A percentile compares a stretch with the other conserved stretches of the same genome.
Conservation (phyloP, 2,888 invertebrate genomes). For the Mylabris sibirica region DNA sequence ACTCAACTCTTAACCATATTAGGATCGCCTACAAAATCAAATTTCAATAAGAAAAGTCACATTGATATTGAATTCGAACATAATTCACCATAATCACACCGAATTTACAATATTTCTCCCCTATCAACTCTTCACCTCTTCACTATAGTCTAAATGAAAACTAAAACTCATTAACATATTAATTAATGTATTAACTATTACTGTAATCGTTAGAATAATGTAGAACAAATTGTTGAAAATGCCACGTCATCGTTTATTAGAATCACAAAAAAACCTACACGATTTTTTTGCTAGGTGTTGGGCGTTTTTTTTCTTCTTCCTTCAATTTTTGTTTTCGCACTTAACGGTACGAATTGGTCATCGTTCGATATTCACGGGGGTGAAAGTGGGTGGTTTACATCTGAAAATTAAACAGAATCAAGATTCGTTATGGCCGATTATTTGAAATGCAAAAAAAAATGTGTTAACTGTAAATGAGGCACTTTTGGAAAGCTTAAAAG, state of each 20-base stretch:
- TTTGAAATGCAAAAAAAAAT: background rate
- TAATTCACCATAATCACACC: background rate
- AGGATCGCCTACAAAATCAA: slow-evolving; percentile 39
- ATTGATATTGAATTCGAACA: background rate
- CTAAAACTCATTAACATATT: no score
- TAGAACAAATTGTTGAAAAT: background rate
- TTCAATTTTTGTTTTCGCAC: background rate
- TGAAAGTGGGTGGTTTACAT: background rate
- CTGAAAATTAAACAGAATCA: no score
- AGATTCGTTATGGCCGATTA: background rate
- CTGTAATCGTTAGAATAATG: no score
- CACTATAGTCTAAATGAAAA: no score
- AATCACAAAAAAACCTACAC: background rate
- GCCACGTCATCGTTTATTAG: background rate
- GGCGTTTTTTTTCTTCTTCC: background rate
- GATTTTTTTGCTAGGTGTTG: background rate
- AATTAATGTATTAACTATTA: no score
- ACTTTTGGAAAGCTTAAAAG: no score
- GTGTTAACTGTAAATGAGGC: no score
- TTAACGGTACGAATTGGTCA: background rate
- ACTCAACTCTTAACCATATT: slow-evolving; percentile 38
- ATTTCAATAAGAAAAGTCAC: background rate
- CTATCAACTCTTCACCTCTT: no score
- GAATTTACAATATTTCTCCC: background rate
- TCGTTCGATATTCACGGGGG: background rate